Percentiles rank a stretch among this genome's conserved stretches.
These are phyloP conservation scores for Ia io DNA, from an alignment of 2,113 vertebrate genomes.

Conservation along the genomic window DNA sequence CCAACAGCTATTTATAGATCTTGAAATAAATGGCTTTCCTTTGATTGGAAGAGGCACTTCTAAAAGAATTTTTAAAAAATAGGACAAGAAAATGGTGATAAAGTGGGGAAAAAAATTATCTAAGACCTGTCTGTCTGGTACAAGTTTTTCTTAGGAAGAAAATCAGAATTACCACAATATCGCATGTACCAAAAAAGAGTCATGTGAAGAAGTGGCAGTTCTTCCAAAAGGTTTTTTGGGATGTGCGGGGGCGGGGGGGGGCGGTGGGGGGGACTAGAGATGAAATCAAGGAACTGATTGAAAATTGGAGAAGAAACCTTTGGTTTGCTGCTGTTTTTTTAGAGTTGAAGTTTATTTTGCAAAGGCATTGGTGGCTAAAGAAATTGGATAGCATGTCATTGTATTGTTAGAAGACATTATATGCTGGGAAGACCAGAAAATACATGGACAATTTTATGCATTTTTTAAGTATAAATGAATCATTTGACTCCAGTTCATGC, in stretches of 20 bases:
- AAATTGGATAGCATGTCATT: not conserved
- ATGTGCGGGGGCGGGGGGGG: not conserved
- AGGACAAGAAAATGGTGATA: conserved; percentile 8
- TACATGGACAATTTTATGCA: not conserved
- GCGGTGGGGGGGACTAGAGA: not conserved
- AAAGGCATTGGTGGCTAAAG: not conserved
- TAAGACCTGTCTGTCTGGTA: not conserved
- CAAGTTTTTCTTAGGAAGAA: conserved; percentile 8
- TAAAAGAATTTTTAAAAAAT: conserved; percentile 34
- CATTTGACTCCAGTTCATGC: not conserved
- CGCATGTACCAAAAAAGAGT: not conserved
- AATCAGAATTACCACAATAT: conserved; percentile 11
- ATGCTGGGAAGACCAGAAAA: not conserved
- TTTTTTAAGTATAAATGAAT: not conserved
- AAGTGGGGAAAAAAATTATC: conserved; percentile 21
- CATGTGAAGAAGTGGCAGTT: not conserved
- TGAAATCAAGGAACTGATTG: not conserved
- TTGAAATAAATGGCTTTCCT: conserved; percentile 50
- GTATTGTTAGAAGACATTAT: not conserved
- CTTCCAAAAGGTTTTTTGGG: not conserved
- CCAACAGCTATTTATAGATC: conserved; percentile 37
- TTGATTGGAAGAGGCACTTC: conserved; percentile 56
- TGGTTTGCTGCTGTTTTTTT: not conserved
- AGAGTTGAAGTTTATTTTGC: not conserved
- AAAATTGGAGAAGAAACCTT: not conserved